Evolutionary conservation across 2,797 vertebrate genomes (phyloP).

Genomic region (Sebastes trivittatus): DNA sequence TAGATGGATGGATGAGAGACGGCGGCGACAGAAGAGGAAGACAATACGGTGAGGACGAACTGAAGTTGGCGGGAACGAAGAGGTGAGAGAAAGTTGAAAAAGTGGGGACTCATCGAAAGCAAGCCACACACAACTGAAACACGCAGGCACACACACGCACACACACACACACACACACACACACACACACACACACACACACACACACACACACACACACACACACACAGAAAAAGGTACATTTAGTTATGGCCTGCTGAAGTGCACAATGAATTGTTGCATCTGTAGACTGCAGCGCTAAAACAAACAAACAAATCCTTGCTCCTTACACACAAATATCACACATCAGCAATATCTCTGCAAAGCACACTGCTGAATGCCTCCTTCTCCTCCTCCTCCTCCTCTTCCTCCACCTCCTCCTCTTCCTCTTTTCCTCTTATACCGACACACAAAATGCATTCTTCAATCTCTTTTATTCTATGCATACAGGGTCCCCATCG

Average conservation of each 20-base stretch:
- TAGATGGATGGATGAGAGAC: conserved; percentile 45
- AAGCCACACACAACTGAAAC: conserved; percentile 1
- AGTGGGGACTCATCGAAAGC: conserved; percentile 28
- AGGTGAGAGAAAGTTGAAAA: conserved; percentile 32
- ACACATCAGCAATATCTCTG: conserved; percentile 18
- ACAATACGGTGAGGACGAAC: conserved; percentile 16
- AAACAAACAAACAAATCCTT: conserved; percentile 3
- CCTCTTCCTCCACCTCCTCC: neutral
- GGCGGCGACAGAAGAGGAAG: conserved; percentile 3
- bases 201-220: neutral
- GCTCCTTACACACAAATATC: conserved; percentile 13
- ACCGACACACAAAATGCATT: neutral
- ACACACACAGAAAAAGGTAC: neutral
- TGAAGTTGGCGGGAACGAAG: conserved; percentile 6
- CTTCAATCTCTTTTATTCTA: conserved; percentile 47
- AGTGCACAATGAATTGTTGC: neutral
- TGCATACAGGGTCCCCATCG: conserved; percentile 36
- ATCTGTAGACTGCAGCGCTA: neutral
- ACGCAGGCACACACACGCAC: neutral
- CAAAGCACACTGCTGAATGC: neutral
- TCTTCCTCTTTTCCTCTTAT: neutral
- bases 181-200: neutral
- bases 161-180: too few relatives aligned
- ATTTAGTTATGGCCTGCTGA: neutral
- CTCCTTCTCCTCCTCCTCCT: neutral